These are phyloP conservation scores for Rana temporaria DNA, from an alignment of 2,113 vertebrate genomes.

Conservation along the genomic window DNA sequence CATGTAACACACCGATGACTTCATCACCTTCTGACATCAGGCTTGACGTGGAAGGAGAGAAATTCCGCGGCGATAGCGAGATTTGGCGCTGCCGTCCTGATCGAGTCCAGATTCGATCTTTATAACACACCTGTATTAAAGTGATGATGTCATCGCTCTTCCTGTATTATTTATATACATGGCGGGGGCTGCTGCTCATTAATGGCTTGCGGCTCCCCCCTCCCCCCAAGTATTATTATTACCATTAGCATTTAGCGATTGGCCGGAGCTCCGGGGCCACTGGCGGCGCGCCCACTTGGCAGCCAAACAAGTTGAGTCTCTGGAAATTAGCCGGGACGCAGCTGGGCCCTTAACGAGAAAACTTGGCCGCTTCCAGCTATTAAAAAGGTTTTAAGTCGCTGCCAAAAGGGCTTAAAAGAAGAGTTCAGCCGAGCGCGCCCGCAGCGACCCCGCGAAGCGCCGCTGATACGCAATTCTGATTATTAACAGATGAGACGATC, in stretches of 20 bases:
- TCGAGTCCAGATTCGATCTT: not conserved
- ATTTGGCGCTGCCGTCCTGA: not conserved
- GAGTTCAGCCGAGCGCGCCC: slow-evolving; percentile 61
- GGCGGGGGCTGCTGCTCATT: not conserved
- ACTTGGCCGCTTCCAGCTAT: slow-evolving; percentile 65
- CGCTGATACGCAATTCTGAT: slow-evolving; percentile 62
- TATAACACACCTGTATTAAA: not conserved
- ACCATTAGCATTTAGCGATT: slow-evolving; percentile 64
- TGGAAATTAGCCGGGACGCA: slow-evolving; percentile 71
- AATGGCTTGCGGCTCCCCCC: slow-evolving; percentile 25
- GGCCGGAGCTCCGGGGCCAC: slow-evolving; percentile 61
- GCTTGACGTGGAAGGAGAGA: no score
- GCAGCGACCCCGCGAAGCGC: slow-evolving; percentile 52
- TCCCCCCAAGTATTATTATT: slow-evolving; percentile 59
- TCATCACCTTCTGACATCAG: not conserved
- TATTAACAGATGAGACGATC: slow-evolving; percentile 68
- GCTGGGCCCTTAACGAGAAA: slow-evolving; percentile 67
- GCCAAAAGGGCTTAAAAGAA: slow-evolving; percentile 58
- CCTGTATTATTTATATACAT: slow-evolving; percentile 8
- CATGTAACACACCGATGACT: not conserved
- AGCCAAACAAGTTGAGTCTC: slow-evolving; percentile 65
- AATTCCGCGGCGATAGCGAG: not conserved
- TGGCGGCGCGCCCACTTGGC: slow-evolving; percentile 66
- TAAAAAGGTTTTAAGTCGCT: slow-evolving; percentile 42
- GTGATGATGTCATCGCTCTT: slow-evolving; percentile 11